Evolutionary conservation across 2,797 vertebrate genomes (phyloP).

Genomic region (Podarcis lilfordi): DNA sequence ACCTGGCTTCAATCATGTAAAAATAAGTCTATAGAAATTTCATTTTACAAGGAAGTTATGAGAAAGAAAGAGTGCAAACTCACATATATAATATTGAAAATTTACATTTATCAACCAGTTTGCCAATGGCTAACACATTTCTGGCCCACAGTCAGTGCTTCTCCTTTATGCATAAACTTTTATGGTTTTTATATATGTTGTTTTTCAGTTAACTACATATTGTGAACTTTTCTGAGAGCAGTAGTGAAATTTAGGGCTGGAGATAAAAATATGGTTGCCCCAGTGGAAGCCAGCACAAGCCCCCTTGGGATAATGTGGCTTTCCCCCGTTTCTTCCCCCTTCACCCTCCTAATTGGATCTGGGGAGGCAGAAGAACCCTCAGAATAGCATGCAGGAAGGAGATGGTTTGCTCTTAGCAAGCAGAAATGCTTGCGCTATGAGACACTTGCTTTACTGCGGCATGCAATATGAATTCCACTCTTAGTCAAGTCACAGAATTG

Average conservation of each 20-base stretch:
- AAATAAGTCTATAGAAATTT: background rate
- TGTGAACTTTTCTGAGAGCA: background rate
- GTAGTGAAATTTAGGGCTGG: background rate
- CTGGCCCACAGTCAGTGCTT: background rate
- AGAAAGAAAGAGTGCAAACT: background rate
- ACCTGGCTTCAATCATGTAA: slow-evolving; percentile 14
- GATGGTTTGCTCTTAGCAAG: no score
- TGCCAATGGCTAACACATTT: background rate
- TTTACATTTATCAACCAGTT: background rate
- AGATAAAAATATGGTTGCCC: no score
- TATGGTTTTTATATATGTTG: background rate
- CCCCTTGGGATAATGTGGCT: no score
- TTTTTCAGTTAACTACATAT: background rate
- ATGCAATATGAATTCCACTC: no score
- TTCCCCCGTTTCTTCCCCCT: no score
- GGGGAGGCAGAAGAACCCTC: no score
- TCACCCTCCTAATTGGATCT: no score
- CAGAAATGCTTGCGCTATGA: no score
- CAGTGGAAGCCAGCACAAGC: no score
- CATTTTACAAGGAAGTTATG: background rate
- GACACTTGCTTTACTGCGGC: no score
- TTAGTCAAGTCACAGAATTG: no score
- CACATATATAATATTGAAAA: background rate
- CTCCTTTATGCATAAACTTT: background rate
- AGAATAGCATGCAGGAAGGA: no score